Base-by-base conservation (phyloP, 2,888 invertebrate genomes). In the Luperina nickerlii region DNA sequence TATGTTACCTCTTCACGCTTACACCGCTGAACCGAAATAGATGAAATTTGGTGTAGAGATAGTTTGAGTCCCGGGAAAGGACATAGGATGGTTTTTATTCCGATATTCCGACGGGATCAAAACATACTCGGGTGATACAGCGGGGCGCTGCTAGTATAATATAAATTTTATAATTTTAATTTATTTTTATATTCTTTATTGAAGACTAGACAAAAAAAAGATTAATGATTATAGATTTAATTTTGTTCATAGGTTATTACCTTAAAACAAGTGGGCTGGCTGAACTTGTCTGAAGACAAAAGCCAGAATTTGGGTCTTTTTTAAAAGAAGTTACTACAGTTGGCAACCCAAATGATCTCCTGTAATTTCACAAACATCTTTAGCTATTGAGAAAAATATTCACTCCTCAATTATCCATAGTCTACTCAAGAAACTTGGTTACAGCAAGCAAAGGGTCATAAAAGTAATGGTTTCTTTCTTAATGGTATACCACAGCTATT, bases 401-500 rank as follows among this genome's bases (percentile, higher is more conserved):
- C 63, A 72, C 32, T 85, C 15, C 15, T 81, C 63, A 48, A 81
- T 80, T 81, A n/a, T 62, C 60, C 70, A 48, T 60, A 81, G 38
- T 38, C 7, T 57, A 11, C 27, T n/a, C 27, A 27, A 74, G 60
- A 62, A 85, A 75, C 68, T 72, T 18, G 32, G 65, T 73, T 75
- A 67, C 73, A 66, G 62, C 62, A 67, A 74, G 60, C 68, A 62
- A 48, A 86, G 78, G 75, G 83, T 63, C 83, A 70, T 86, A 86
- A 83, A 84, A 76, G 51, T 84, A 83, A 86, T 83, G 79, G 60
- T 13, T 57, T 74, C 71, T 84, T 78, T 83, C 69, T 75, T 72
- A 82, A 86, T 83, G 48, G 54, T 83, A 75, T 51, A 78, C 75
- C n/a, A 68, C 27, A 83, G 73, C 74, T 60, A 84, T 84, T 86